Percentiles rank a stretch among this genome's conserved stretches.
These are phyloP conservation scores for Beris morrisii DNA, from an alignment of 2,888 invertebrate species.

Conservation along the genomic window DNA sequence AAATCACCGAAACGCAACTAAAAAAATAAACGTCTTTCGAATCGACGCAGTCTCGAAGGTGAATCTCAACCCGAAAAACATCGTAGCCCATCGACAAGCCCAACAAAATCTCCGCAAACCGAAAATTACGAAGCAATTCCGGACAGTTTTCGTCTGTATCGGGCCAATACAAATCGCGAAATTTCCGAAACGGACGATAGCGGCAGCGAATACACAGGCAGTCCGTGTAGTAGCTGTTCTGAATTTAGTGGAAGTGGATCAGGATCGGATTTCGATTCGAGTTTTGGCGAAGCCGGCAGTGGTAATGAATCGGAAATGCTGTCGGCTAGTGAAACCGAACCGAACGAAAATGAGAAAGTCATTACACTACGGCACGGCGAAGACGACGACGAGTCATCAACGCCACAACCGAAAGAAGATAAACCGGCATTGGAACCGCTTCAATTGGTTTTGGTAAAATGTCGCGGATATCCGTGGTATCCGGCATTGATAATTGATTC, in stretches of 20 bases:
- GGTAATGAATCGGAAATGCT: conserved; percentile 49
- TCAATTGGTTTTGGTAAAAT: conserved; percentile 96
- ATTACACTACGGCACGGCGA: conserved; percentile 11
- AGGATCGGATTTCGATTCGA: conserved; percentile 52
- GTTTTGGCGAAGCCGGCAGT: conserved; percentile 53
- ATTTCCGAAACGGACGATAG: conserved; percentile 55
- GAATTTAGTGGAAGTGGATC: conserved; percentile 53
- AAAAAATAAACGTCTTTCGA: conserved; percentile 50
- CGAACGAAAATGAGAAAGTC: conserved; percentile 31
- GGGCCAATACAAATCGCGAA: conserved; percentile 55
- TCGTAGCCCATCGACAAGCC: conserved; percentile 44
- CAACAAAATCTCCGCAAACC: conserved; percentile 49
- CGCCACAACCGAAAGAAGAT: conserved; percentile 37
- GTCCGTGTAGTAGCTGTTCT: conserved; percentile 56
- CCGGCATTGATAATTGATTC: conserved; percentile 95
- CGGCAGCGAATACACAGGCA: conserved; percentile 50
- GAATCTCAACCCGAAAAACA: conserved; percentile 39
- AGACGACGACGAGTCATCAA: conserved; percentile 2
- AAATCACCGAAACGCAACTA: conserved; percentile 52
- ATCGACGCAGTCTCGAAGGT: conserved; percentile 41
- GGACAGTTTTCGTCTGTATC: conserved; percentile 61
- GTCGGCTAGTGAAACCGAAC: conserved; percentile 44
- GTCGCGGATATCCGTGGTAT: conserved; percentile 94
- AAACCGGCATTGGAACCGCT: conserved; percentile 71
- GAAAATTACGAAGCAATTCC: conserved; percentile 50